Base-by-base conservation (phyloP, 2,797 vertebrate genomes). In the Macrochelys suwanniensis region DNA sequence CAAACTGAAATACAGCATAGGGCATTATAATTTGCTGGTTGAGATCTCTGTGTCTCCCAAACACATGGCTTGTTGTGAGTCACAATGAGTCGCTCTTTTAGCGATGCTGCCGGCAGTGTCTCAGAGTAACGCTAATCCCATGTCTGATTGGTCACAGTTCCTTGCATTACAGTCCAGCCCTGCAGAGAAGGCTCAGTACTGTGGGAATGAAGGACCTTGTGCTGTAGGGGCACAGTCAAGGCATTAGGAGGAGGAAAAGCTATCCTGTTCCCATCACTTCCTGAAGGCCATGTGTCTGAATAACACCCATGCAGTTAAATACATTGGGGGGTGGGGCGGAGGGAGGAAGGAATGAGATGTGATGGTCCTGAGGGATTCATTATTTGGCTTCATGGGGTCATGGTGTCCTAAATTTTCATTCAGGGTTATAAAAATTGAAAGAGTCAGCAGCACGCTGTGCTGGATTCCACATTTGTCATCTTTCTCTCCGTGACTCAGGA, bases 201-300 rank as follows among this genome's bases (percentile, higher is more conserved):
- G 96, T 98, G 97, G 97, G 97, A 97, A 97, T 96, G 93, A 89
- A 83, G 92, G 92, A 90, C 92, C 97, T 97, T 94, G 90, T 97
- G 97, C 96, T 93, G 92, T 10, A 88, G 92, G 94, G 92, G 92
- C 94, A 89, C 86, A 96, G 89, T 81, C 65, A 1, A 91, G 92
- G 97, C 96, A 97, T 97, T 97, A 97, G 95, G 83, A 91, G 82
- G 89, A 92, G 90, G 97, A 96, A 97, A 97, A 96, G 71, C 95
- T 97, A 97, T 97, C 97, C 96, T 83, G n/a, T 97, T 97, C 96
- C 95, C 96, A 96, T 96, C 90, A 88, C 97, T 96, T 97, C 97
- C 95, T 95, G 90, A 91, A 90, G 96, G 86, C 49, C 88, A 83
- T 89, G 95, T 97, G 96, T 97, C 96, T 95, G 93, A 97, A 94